Evolutionary conservation across 2,113 vertebrate genomes (phyloP).

Genomic region (Electrona antarctica): DNA sequence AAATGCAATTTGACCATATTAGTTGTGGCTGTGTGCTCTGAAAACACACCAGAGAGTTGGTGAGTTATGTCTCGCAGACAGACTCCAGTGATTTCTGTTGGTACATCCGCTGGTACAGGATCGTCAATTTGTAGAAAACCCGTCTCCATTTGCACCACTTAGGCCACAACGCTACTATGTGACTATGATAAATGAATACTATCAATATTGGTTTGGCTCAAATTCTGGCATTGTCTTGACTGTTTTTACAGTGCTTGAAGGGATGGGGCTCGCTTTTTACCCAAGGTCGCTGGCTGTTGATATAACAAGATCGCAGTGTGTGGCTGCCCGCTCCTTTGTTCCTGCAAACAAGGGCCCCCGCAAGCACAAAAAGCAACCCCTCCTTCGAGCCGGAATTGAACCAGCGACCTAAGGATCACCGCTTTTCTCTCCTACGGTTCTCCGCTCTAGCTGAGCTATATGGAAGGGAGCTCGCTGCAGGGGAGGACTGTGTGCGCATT

Average conservation of each 20-base stretch:
- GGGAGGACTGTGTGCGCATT: slow-evolving; percentile 13
- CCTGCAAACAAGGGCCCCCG: not conserved
- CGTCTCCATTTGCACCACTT: slow-evolving; percentile 8
- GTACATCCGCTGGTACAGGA: not conserved
- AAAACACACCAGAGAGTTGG: not conserved
- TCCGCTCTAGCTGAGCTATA: not conserved
- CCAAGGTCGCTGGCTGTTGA: slow-evolving; percentile 21
- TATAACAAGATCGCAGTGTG: slow-evolving; percentile 18
- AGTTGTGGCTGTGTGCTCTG: not conserved
- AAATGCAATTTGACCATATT: not conserved
- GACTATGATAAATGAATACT: slow-evolving; percentile 5
- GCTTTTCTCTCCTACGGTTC: not conserved
- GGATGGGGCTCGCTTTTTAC: slow-evolving; percentile 12
- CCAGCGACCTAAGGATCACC: not conserved
- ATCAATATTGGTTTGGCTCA: slow-evolving; percentile 5
- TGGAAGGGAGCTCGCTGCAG: not conserved
- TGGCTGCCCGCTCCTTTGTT: slow-evolving; percentile 11
- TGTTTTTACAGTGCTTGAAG: not conserved
- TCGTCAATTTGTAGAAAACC: not conserved
- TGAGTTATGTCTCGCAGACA: not conserved
- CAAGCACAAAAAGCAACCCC: not conserved
- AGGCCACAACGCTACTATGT: slow-evolving; percentile 5
- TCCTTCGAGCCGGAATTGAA: not conserved
- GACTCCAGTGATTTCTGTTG: slow-evolving; percentile 9
- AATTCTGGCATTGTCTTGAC: slow-evolving; percentile 22